These are phyloP conservation scores for Cebus imitator DNA, from an alignment of 2,113 vertebrate species.

Conservation along the genomic window DNA sequence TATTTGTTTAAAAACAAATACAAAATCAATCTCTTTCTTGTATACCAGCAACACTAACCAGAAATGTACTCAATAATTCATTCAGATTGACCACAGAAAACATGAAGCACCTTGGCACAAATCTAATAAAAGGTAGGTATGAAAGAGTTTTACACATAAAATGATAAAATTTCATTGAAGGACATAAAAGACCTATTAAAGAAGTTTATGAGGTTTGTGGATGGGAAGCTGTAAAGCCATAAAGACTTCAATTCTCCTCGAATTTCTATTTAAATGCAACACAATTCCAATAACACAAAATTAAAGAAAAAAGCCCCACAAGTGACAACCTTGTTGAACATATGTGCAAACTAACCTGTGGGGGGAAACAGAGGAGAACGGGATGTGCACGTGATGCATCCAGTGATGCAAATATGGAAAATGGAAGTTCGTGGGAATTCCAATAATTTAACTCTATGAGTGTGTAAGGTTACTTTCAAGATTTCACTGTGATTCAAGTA, in stretches of 20 bases:
- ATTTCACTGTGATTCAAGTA: not conserved
- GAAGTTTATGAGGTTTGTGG: not conserved
- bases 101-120: not conserved
- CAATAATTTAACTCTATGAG: not conserved
- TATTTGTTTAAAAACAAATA: not conserved
- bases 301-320: not conserved
- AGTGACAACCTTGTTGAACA: not conserved
- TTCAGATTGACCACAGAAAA: not conserved
- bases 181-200: constrained; percentile 3
- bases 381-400: rapidly evolving
- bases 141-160: constrained; percentile 29
- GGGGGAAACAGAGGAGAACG: not conserved
- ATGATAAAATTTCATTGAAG: not conserved
- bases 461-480: not conserved
- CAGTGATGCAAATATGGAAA: not conserved
- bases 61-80: not conserved
- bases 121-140: not conserved
- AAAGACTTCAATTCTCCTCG: not conserved
- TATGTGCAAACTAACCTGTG: not conserved
- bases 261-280: not conserved
- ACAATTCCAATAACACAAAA: not conserved
- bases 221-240: not conserved
- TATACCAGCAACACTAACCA: not conserved
- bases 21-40: not conserved
- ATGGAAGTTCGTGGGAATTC: not conserved